phyloP scores from a whole-genome alignment of 2,113 vertebrate genomes.

The Platichthys stellatus region DNA sequence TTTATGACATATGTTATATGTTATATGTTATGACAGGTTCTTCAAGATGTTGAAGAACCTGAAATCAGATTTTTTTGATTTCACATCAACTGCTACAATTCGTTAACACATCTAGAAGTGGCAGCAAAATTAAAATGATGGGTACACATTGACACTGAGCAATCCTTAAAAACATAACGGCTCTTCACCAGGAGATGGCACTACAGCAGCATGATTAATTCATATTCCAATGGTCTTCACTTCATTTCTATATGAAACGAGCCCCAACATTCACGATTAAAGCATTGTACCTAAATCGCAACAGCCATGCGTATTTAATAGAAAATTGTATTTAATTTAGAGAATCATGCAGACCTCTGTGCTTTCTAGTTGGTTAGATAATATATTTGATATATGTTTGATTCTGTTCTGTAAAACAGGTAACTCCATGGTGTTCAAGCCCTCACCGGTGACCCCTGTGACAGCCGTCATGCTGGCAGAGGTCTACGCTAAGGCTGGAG shows the following conservation, averaged over 20 bases:
- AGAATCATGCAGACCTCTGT: neutral
- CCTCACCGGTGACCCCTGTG: slow-evolving; percentile 92
- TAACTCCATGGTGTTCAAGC: slow-evolving; percentile 98
- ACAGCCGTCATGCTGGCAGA: slow-evolving; percentile 90
- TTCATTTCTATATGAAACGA: neutral
- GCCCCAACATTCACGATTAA: too few relatives aligned
- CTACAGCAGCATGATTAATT: neutral
- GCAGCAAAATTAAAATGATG: neutral
- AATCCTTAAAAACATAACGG: neutral
- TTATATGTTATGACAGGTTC: too few relatives aligned
- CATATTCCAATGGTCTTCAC: neutral
- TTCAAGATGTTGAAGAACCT: too few relatives aligned
- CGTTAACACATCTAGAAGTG: too few relatives aligned
- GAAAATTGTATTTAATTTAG: neutral
- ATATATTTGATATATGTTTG: neutral
- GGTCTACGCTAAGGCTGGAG: slow-evolving; percentile 88
- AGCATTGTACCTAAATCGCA: neutral
- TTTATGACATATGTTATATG: too few relatives aligned
- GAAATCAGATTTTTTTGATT: too few relatives aligned
- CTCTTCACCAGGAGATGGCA: slow-evolving; percentile 21
- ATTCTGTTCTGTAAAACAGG: slow-evolving; percentile 75
- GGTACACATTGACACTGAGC: neutral
- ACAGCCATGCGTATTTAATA: neutral
- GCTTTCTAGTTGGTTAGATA: neutral
- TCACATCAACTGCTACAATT: neutral